phyloP scores from a whole-genome alignment of 2,113 vertebrate species.

The Syngnathus typhle region DNA sequence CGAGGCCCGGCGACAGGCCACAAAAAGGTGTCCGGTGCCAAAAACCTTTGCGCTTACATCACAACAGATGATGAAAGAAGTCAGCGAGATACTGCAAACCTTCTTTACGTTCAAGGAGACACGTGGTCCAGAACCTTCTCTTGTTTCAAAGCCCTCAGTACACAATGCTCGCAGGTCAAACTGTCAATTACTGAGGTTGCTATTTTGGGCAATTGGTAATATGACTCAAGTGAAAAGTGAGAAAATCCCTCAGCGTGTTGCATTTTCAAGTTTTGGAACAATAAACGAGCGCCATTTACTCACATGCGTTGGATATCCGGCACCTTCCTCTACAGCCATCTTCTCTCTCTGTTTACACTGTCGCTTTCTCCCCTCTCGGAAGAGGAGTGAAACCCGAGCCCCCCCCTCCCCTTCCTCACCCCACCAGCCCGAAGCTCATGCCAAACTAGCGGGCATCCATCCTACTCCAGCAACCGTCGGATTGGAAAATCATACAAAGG shows the following conservation, averaged over 20 bases:
- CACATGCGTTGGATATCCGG: conserved; percentile 81
- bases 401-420: not conserved
- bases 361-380: conserved; percentile 31
- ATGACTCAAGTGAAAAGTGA: too few relatives aligned
- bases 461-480: conserved; percentile 28
- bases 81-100: not conserved
- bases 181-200: not conserved
- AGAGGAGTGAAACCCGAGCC: conserved; percentile 47
- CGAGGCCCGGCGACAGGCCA: conserved; percentile 8
- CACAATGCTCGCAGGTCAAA: not conserved
- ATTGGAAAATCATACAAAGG: not conserved
- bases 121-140: conserved; percentile 10
- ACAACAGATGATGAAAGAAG: not conserved
- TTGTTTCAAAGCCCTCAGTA: conserved; percentile 7
- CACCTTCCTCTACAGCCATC: conserved; percentile 91
- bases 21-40: conserved; percentile 25
- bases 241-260: not conserved
- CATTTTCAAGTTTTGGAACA: conserved; percentile 12
- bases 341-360: conserved; percentile 38
- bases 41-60: conserved; percentile 19
- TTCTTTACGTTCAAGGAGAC: not conserved
- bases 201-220: not conserved
- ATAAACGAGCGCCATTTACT: conserved; percentile 57
- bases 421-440: conserved; percentile 28
- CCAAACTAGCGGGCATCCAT: conserved; percentile 33